Evolutionary conservation across 1,140 invertebrate genomes (phyloP).

Genomic region (Pristionchus pacificus): DNA sequence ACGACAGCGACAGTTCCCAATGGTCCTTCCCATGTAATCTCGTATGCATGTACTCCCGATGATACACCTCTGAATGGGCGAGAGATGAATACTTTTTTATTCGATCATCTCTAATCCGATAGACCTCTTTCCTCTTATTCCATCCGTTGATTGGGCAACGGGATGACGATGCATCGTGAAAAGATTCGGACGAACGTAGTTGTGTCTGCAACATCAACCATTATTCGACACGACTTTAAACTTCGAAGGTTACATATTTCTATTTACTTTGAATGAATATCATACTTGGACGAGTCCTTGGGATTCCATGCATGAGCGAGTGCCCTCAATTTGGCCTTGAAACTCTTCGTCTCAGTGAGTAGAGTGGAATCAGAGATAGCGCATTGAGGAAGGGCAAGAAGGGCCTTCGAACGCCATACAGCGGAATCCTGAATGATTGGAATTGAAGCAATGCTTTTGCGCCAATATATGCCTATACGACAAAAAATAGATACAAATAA

Average conservation of each 20-base stretch:
- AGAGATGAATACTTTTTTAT: background rate
- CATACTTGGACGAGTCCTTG: conserved; percentile 68
- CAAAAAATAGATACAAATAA: conserved; percentile 20
- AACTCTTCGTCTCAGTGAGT: conserved; percentile 79
- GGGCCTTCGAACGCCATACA: conserved; percentile 86
- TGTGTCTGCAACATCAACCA: conserved; percentile 77
- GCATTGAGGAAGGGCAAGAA: conserved; percentile 80
- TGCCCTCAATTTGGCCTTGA: conserved; percentile 87
- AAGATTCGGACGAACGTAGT: conserved; percentile 92
- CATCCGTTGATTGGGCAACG: conserved; percentile 96
- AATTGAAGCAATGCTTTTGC: background rate
- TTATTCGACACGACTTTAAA: conserved; percentile 1
- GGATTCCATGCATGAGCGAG: conserved; percentile 95
- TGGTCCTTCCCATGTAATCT: conserved; percentile 97
- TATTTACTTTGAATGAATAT: conserved; percentile 7
- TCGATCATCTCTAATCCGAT: too few relatives aligned
- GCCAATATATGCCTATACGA: background rate
- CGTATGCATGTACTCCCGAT: conserved; percentile 90
- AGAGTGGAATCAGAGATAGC: conserved; percentile 81
- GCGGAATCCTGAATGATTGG: conserved; percentile 71
- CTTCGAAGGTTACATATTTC: background rate
- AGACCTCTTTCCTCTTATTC: conserved; percentile 65
- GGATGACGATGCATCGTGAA: conserved; percentile 96
- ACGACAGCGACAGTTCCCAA: conserved; percentile 89
- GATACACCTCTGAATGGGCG: conserved; percentile 69